Evolutionary conservation across 2,113 vertebrate genomes (phyloP).

Genomic region (Castor canadensis): DNA sequence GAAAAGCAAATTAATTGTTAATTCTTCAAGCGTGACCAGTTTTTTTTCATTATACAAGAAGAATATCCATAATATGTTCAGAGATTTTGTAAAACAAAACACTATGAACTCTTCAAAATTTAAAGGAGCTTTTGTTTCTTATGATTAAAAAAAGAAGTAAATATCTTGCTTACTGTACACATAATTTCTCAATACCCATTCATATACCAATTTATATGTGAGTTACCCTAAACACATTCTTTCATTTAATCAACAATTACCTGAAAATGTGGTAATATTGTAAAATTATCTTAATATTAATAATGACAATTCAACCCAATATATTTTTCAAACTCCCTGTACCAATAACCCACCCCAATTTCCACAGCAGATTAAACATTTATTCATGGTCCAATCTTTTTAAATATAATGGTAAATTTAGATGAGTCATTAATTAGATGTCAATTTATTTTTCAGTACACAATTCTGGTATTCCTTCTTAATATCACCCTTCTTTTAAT

Average conservation of each 20-base stretch:
- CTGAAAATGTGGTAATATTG: not conserved
- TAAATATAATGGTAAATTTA: not conserved
- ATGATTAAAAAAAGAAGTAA: too few species aligned
- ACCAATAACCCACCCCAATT: fast-evolving
- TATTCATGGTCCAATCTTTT: not conserved
- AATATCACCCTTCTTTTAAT: not conserved
- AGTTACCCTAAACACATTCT: not conserved
- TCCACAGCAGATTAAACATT: not conserved
- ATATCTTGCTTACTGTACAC: not conserved
- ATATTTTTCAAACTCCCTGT: not conserved
- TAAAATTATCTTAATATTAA: not conserved
- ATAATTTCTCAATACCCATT: too few species aligned
- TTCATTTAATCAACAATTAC: not conserved
- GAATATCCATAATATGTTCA: not conserved
- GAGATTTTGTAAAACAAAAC: not conserved
- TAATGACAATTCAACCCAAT: not conserved
- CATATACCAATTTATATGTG: not conserved
- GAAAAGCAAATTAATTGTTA: not conserved
- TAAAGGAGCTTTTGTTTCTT: not conserved
- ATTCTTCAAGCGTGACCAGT: not conserved
- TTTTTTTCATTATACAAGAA: not conserved
- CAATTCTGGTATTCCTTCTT: not conserved
- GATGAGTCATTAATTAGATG: not conserved
- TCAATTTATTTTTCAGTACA: not conserved
- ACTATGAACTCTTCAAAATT: not conserved